These are phyloP conservation scores for Percina caprodes DNA, from an alignment of 2,113 vertebrate species.

Conservation along the genomic window DNA sequence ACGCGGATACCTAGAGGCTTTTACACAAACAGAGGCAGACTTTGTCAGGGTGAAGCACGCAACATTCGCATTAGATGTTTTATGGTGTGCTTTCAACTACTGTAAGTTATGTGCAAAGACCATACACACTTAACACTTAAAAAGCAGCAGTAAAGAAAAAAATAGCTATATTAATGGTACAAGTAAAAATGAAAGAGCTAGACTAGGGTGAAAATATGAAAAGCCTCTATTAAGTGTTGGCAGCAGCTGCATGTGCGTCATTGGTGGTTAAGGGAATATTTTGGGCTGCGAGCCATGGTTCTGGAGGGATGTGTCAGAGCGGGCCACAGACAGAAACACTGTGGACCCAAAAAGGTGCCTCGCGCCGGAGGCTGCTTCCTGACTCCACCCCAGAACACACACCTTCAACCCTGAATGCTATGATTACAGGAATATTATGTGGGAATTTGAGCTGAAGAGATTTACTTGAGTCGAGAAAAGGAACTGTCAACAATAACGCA, in stretches of 20 bases:
- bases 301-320: constrained; percentile 77
- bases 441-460: constrained; percentile 43
- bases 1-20: constrained; percentile 64
- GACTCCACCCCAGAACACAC: constrained; percentile 53
- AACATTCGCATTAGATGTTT: constrained; percentile 61
- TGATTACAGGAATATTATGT: constrained; percentile 47
- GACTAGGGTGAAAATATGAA: constrained; percentile 76
- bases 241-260: constrained; percentile 79
- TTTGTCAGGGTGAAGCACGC: constrained; percentile 67
- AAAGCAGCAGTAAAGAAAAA: constrained; percentile 54
- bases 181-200: constrained; percentile 75
- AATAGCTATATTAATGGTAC: constrained; percentile 57
- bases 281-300: constrained; percentile 73
- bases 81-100: constrained; percentile 67
- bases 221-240: constrained; percentile 80
- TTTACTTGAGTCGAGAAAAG: constrained; percentile 15
- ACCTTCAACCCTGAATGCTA: constrained; percentile 22
- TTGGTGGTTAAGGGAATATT: constrained; percentile 77
- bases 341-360: constrained; percentile 62
- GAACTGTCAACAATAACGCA: constrained; percentile 19
- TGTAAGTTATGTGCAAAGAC: constrained; percentile 53
- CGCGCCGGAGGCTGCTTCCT: constrained; percentile 47
- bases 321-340: constrained; percentile 59
- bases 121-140: constrained; percentile 55
- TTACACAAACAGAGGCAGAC: constrained; percentile 55